These are phyloP conservation scores for Stomatorhinus walkeri DNA, from an alignment of 2,797 vertebrate species.

Conservation along the genomic window DNA sequence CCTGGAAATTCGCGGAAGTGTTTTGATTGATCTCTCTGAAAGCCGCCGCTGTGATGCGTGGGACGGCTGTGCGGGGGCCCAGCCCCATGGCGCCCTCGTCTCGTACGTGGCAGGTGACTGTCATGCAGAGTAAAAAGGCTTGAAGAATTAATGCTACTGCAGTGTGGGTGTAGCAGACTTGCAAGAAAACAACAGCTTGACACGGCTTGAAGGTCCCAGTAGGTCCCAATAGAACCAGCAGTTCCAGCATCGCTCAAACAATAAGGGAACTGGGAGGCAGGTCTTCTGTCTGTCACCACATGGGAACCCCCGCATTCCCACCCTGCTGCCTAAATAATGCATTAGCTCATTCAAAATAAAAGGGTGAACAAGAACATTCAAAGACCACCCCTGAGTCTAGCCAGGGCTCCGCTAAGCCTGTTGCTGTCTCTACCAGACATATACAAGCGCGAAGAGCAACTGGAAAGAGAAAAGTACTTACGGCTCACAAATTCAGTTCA, in stretches of 20 bases:
- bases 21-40: neutral
- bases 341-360: neutral
- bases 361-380: neutral
- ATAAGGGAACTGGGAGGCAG: neutral
- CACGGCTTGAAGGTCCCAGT: neutral
- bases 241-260: neutral
- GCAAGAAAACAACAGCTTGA: neutral
- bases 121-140: neutral
- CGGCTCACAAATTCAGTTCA: neutral
- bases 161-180: neutral
- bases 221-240: neutral
- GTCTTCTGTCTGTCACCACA: neutral
- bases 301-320: neutral
- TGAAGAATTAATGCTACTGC: neutral
- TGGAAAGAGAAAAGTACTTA: neutral
- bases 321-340: neutral
- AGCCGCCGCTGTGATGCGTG: neutral
- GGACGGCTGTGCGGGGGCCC: neutral
- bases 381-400: neutral
- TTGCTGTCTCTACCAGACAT: neutral
- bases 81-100: neutral
- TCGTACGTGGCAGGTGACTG: neutral
- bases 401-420: neutral
- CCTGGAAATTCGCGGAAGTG: neutral
- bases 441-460: neutral